Conservation (phyloP, 2,797 vertebrate genomes). For the Gephyroberyx darwinii region DNA sequence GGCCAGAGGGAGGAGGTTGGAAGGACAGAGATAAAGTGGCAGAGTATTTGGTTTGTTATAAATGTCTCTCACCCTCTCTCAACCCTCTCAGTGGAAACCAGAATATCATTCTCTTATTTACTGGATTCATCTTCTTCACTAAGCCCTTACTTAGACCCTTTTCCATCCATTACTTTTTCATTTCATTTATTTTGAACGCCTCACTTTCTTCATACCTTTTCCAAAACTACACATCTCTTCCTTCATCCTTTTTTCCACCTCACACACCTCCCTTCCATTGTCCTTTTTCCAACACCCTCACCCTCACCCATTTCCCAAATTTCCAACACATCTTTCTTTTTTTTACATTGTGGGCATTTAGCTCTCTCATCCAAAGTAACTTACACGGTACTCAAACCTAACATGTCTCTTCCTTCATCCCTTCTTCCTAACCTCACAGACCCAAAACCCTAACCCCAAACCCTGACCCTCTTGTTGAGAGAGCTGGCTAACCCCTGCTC, state of each 20-base stretch:
- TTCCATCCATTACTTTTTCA: not conserved
- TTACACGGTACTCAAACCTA: slow-evolving; percentile 26
- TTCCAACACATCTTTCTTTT: slow-evolving; percentile 17
- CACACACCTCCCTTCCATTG: slow-evolving; percentile 7
- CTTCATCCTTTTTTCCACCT: not conserved
- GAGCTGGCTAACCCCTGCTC: slow-evolving; percentile 30
- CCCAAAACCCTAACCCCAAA: slow-evolving; percentile 15
- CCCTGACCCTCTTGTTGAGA: slow-evolving; percentile 23
- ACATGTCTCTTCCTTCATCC: slow-evolving; percentile 15
- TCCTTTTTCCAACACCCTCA: slow-evolving; percentile 27
- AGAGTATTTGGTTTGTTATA: slow-evolving; percentile 16
- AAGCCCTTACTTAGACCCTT: slow-evolving; percentile 16
- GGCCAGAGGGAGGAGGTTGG: not conserved
- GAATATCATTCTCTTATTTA: slow-evolving; percentile 34
- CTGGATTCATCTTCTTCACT: slow-evolving; percentile 13
- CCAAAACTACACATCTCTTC: not conserved
- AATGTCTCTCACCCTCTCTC: slow-evolving; percentile 41
- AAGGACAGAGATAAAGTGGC: not conserved
- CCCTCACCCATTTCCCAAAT: slow-evolving; percentile 34
- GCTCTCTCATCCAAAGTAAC: not conserved
- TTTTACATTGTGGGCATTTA: slow-evolving; percentile 3
- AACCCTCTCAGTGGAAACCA: slow-evolving; percentile 39
- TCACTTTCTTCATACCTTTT: not conserved
- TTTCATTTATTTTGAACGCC: too few species aligned
- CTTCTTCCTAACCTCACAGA: slow-evolving; percentile 15